Base-by-base conservation (phyloP, 2,888 invertebrate genomes). In the Baccha elongata region DNA sequence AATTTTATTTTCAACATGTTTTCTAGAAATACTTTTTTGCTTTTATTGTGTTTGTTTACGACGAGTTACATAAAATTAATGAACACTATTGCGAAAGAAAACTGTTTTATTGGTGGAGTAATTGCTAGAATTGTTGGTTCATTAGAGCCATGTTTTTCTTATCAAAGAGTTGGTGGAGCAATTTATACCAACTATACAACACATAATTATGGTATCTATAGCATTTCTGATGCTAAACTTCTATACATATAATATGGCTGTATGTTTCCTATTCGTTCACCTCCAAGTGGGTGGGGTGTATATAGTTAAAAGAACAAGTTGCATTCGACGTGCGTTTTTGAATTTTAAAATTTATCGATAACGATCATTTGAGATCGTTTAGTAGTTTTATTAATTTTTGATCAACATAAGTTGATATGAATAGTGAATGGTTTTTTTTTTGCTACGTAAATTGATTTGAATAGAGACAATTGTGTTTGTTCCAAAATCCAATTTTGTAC, bases 41-140 rank as follows among this genome's bases (percentile, higher is more conserved):
- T n/a, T 44, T 23, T 46, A 2, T 13, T 44, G 29, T 64, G 23
- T 55, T 60, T 35, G 37, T 62, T 68, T 53, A 68, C 60, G 68
- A 53, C 52, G 52, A 60, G 75, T 53, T 53, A 53, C 1, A 53
- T 42, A 26, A 62, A 62, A 13, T 48, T 72, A 72, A 73, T 79
- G 73, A 53, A 73, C 72, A 67, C 52, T 72, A 73, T 60, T 72
- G 17, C 6, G 21, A 6, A 15, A 55, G 29, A 26, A 62, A 60
- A 79, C 67, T 46, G 15, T 79, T 79, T 79, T 72, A 79, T 67
- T 76, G 69, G 62, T 69, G 23, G 21, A 69, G 69, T 69, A 62
- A 69, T 76, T 79, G 78, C 67, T 62, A 60, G 67, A 79, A 79
- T 79, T 72, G 78, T 67, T 60, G 60, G 78, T 79, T 79, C 73